These are phyloP conservation scores for Tachuris rubrigastra DNA, from an alignment of 2,113 vertebrate genomes.

Conservation along the genomic window DNA sequence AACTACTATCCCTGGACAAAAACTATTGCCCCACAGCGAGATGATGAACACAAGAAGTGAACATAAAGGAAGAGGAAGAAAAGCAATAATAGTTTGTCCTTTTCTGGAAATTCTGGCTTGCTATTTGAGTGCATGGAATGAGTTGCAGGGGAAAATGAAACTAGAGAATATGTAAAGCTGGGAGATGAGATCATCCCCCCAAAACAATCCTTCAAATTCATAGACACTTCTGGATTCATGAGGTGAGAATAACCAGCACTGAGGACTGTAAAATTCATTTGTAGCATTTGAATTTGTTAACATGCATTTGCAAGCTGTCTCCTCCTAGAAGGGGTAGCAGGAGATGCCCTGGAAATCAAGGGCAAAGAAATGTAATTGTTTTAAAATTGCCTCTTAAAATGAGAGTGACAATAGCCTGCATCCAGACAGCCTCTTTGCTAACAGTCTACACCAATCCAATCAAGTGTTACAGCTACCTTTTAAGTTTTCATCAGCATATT, in stretches of 20 bases:
- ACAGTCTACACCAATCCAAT: not conserved
- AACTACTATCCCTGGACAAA: not conserved
- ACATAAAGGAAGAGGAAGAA: constrained; percentile 4
- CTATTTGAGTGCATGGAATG: constrained; percentile 21
- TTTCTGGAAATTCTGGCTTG: constrained; percentile 61
- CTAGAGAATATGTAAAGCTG: constrained; percentile 65
- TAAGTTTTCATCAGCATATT: constrained; percentile 27
- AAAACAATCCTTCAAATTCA: constrained; percentile 62
- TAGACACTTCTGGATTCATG: constrained; percentile 71
- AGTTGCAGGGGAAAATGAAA: constrained; percentile 60
- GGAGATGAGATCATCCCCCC: constrained; percentile 71
- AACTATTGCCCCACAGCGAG: not conserved
- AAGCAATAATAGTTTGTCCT: constrained; percentile 8
- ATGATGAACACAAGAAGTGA: constrained; percentile 3
- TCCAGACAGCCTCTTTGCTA: not conserved
- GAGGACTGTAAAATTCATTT: constrained; percentile 70
- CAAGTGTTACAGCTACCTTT: not conserved
- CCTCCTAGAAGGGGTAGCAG: not conserved
- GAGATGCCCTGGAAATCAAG: not conserved
- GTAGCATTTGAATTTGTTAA: constrained; percentile 53
- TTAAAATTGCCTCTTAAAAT: not conserved
- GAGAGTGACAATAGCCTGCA: not conserved
- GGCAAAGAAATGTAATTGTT: not conserved
- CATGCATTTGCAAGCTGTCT: constrained; percentile 46
- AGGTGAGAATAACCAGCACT: constrained; percentile 63